Percentiles rank a stretch among this genome's conserved stretches.
Evolutionary conservation across 2,113 vertebrate species (phyloP).

Genomic region (Zapus hudsonius): DNA sequence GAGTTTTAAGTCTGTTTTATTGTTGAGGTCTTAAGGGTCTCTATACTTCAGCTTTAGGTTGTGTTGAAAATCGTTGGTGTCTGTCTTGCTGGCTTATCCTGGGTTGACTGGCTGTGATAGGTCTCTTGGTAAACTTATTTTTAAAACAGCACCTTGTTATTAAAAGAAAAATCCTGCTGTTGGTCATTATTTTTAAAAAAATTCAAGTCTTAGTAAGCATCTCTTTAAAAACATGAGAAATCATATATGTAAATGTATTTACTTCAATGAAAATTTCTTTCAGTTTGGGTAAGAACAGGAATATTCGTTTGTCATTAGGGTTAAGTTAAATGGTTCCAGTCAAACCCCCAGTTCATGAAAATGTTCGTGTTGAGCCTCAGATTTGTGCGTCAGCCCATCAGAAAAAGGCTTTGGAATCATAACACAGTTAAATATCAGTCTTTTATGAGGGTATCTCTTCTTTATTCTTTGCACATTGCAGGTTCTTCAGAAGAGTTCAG

Average conservation of each 20-base stretch:
- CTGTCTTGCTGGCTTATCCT: too few relatives aligned
- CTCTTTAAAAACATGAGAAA: neutral
- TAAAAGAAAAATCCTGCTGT: conserved; percentile 18
- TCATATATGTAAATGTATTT: neutral
- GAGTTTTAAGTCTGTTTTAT: too few relatives aligned
- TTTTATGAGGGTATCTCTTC: conserved; percentile 26
- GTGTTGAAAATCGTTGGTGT: too few relatives aligned
- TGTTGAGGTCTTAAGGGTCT: too few relatives aligned
- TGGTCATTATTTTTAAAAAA: neutral
- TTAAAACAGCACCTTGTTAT: neutral
- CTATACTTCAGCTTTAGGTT: too few relatives aligned
- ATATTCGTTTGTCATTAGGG: neutral
- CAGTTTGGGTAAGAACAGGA: neutral
- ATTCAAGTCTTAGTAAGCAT: conserved; percentile 8
- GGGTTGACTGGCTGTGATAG: too few relatives aligned
- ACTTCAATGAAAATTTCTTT: neutral
- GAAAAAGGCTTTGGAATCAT: neutral
- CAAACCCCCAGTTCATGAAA: neutral
- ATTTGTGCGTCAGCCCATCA: neutral
- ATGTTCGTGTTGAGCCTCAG: neutral
- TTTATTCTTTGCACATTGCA: neutral
- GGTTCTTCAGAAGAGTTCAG: neutral
- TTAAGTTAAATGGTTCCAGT: neutral
- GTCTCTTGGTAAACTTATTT: too few relatives aligned
- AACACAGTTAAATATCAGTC: neutral